Conservation (phyloP, 2,888 invertebrate genomes). For the Sturmia bella region DNA sequence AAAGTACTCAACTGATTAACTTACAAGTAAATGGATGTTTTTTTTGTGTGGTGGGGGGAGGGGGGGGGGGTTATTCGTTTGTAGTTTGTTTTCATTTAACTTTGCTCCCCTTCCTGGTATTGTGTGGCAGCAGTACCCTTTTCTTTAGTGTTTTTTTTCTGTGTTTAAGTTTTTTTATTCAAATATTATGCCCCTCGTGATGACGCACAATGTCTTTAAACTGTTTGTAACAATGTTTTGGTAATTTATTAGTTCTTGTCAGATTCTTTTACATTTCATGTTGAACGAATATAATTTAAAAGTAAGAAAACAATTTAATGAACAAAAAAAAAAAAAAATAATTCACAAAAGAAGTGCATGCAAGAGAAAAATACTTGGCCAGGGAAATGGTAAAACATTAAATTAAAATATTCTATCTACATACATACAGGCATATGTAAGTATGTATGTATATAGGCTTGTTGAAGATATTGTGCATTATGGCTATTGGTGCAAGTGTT, state of each 20-base stretch:
- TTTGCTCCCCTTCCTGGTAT: constrained; percentile 47
- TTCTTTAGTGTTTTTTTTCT: background rate
- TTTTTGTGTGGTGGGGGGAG: too few relatives aligned
- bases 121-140: constrained; percentile 44
- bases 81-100: constrained; percentile 33
- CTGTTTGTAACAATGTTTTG: constrained; percentile 41
- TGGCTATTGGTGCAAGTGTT: background rate
- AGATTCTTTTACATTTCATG: constrained; percentile 56
- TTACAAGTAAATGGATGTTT: constrained; percentile 26
- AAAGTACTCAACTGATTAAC: constrained; percentile 4
- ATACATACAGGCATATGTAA: background rate
- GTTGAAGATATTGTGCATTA: background rate
- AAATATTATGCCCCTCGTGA: constrained; percentile 40
- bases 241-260: constrained; percentile 68
- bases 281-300: constrained; percentile 37
- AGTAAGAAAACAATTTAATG: background rate
- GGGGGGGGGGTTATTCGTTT: constrained; percentile 39
- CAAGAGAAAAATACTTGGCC: constrained; percentile 16
- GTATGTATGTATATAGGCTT: background rate
- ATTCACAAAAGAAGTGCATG: constrained; percentile 36
- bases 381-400: constrained; percentile 23
- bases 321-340: constrained; percentile 14
- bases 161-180: constrained; percentile 32
- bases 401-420: background rate
- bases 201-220: constrained; percentile 61